Conservation (phyloP, 1,140 invertebrate species). For the Drosophila lacertosa region DNA sequence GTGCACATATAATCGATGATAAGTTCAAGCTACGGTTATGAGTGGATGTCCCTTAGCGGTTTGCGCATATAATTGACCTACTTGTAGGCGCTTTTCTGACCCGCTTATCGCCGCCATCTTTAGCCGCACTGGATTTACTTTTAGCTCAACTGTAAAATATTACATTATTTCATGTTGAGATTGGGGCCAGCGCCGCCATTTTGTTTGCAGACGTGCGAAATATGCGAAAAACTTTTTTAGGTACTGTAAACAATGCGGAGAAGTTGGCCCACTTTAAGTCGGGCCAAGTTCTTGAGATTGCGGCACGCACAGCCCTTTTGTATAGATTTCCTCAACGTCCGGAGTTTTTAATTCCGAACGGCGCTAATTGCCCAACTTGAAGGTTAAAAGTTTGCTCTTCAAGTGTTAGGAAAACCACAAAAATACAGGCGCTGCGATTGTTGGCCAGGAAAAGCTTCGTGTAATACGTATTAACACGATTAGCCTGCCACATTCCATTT, state of each 20-base stretch:
- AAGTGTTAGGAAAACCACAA: not conserved
- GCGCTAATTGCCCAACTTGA: slow-evolving; percentile 50
- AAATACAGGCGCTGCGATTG: slow-evolving; percentile 1
- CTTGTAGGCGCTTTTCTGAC: slow-evolving; percentile 39
- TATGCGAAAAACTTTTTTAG: slow-evolving; percentile 50
- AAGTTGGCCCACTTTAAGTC: slow-evolving; percentile 65
- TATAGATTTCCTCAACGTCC: not conserved
- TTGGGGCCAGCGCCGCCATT: slow-evolving; percentile 66
- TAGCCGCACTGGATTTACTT: slow-evolving; percentile 50
- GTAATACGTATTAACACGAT: slow-evolving; percentile 17
- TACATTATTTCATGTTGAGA: slow-evolving; percentile 71
- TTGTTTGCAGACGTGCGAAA: slow-evolving; percentile 60
- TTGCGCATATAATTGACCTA: slow-evolving; percentile 78
- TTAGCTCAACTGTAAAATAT: slow-evolving; percentile 71
- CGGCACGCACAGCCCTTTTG: slow-evolving; percentile 52
- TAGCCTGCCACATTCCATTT: slow-evolving; percentile 24
- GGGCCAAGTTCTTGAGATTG: slow-evolving; percentile 50
- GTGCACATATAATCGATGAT: slow-evolving; percentile 51
- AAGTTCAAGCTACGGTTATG: slow-evolving; percentile 38
- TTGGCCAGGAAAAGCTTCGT: slow-evolving; percentile 5
- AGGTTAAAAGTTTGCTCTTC: slow-evolving; percentile 56
- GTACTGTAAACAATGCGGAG: slow-evolving; percentile 63
- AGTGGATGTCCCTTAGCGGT: slow-evolving; percentile 24
- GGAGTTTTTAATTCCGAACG: slow-evolving; percentile 47
- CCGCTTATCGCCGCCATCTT: slow-evolving; percentile 51